Percentiles rank a stretch among this genome's conserved stretches.
phyloP scores from a whole-genome alignment of 2,888 invertebrate species.

The Elysia crispata region DNA sequence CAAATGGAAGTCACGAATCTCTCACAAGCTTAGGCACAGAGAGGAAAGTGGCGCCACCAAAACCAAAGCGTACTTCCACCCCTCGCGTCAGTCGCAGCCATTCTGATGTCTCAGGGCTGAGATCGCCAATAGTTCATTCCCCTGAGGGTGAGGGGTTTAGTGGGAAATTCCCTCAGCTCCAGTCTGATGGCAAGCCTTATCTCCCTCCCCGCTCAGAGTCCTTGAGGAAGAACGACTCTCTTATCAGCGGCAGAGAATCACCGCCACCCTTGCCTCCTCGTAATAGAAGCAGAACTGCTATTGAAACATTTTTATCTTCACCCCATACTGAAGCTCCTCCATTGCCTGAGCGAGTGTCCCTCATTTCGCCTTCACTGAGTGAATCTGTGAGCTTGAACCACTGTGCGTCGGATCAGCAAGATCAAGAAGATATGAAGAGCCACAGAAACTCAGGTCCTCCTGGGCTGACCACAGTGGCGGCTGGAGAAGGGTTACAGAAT shows the following conservation, averaged over 20 bases:
- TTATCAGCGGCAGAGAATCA: conserved; percentile 32
- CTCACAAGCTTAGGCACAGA: conserved; percentile 41
- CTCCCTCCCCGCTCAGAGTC: conserved; percentile 53
- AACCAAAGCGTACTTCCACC: conserved; percentile 66
- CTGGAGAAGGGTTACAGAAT: background rate
- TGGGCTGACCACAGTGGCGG: background rate
- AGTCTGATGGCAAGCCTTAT: conserved; percentile 45
- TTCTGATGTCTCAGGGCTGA: conserved; percentile 67
- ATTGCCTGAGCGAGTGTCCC: background rate
- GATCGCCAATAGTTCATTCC: conserved; percentile 2
- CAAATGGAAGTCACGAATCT: conserved; percentile 46
- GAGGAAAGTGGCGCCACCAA: conserved; percentile 63
- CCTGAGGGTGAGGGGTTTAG: too few species aligned
- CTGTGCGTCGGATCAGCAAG: background rate
- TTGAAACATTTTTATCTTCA: too few species aligned
- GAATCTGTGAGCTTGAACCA: too few species aligned
- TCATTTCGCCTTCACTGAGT: background rate
- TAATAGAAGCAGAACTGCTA: conserved; percentile 47
- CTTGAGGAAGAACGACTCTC: conserved; percentile 35
- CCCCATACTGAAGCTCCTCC: background rate
- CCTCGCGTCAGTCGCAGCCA: conserved; percentile 63
- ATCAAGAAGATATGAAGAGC: background rate
- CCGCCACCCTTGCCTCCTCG: conserved; percentile 54
- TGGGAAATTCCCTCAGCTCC: background rate
- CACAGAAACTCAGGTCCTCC: background rate